Evolutionary conservation across 2,888 invertebrate species (phyloP), one percentile per base, ranked within the genome.

Genomic region (Eupithecia exiguata): DNA sequence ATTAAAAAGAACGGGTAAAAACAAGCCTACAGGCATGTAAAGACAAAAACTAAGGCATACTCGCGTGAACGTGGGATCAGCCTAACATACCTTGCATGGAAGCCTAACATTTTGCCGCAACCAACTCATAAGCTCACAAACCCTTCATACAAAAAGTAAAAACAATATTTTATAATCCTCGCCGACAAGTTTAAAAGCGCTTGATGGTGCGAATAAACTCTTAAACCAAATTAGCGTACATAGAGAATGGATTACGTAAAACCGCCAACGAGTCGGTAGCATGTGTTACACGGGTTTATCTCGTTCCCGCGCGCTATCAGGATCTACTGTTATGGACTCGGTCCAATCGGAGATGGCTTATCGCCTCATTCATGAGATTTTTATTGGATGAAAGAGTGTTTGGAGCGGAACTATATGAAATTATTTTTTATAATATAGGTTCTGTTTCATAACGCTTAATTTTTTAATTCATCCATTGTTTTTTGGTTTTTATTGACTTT

Each of bases 271-370:
- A 73, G 76, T 69, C 61, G 43, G 68, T 72, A 79, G 76, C 81
- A 76, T 79, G 69, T 79, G 78, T 81, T 69, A 73, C 77, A 78
- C 63, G 69, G 70, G 82, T 80, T 85, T 84, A 86, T 85, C 85
- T 78, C 69, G 78, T 80, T 81, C 81, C 81, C 83, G 80, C 69
- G 80, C 69, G 76, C 76, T 79, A 76, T 76, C 77, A 70, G 76
- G 75, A 77, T 76, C 72, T 70, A 75, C 74, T 68, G 71, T 68
- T 76, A 75, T 76, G 65, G 75, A 74, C 71, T 65, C 43, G 25
- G 35, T 36, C 35, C 62, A 62, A 62, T 62, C 35, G 25, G 30
- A 69, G 74, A 49, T 68, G 58, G 75, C 75, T 78, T 78, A 78
- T 77, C 75, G 74, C 72, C 18, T 35, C 30, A 62, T 62, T 62